Evolutionary conservation across 2,113 vertebrate genomes (phyloP), one percentile per base, ranked within the genome.

Genomic region (Jaculus jaculus): DNA sequence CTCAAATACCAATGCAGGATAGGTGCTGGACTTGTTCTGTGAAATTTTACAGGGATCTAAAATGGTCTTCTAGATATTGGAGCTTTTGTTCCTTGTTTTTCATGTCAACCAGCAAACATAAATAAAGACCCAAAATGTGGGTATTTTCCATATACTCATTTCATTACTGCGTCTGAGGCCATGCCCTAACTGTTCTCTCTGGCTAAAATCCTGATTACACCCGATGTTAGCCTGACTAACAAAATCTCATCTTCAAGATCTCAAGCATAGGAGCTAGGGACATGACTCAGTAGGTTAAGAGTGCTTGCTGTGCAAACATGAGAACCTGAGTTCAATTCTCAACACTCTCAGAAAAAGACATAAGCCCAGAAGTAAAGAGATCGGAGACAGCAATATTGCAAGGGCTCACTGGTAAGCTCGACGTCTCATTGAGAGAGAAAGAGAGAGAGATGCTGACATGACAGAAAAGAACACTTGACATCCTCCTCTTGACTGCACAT

Each of bases 151-250:
- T 37, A 24, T 2, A 20, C 13, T 18, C 4, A 16, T 42, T 7
- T 2, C 3, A 24, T 42, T 39, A 30, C 3, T 3, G 11, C 1
- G 37, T 4, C 17, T 9, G n/a, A 8, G 9, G 3, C n/a, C 18
- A 60, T 9, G 5, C 5, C 18, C 34, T 60, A 30, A 78, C 15
- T 68, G 10, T 69, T 89, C 20, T 4, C 4, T 88, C 21, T 78
- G 10, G 42, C 71, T 34, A 42, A 77, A 85, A 65, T 68, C 6
- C 6, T 20, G 34, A 5, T 47, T 86, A 20, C 23, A 39, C 7
- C 4, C 4, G 2, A 24, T 86, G 2, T 73, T 17, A 16, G 30
- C 32, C 75, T 73, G 4, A 0, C 18, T 89, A 63, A 86, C 2
- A 23, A 5, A 4, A 23, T 68, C 54, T 78, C 61, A 28, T 85